Base-by-base conservation (phyloP, 2,888 invertebrate genomes). In the Euspilapteryx auroguttella region DNA sequence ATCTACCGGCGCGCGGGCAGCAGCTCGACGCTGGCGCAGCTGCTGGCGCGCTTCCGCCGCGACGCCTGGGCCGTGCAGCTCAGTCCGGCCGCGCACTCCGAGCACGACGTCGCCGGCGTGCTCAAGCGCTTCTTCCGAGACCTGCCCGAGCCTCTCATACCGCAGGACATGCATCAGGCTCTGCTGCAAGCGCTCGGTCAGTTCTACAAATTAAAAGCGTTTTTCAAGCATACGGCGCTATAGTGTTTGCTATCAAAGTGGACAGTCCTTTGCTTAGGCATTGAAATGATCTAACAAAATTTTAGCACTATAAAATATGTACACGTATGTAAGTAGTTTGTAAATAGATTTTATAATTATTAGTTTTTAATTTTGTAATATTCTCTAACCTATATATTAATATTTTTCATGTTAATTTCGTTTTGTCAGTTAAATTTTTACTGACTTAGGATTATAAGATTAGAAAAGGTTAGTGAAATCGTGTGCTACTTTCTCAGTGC, bases 101-200 rank as follows among this genome's bases (percentile, higher is more conserved):
- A 93, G 41, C 89, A 94, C 55, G 94, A 94, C 49, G 92, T 94
- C 9, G 88, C 93, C 3, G 90, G 88, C 21, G 89, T 87, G 1
- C 66, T 95, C 4, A 93, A 94, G 57, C 76, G 94, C 34, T 95
- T 94, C 65, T 87, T 95, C 55, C 78, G 94, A n/a, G 90, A 90
- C 42, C 69, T 95, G 28, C 89, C 91, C 0, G 91, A 93, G 44
- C 85, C 93, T 1, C 65, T 95, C 15, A 71, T 95, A 33, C 87
- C 89, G 1, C 77, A 81, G n/a, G 73, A 76, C 24, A 80, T 87
- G 28, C 84, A 89, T 38, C 78, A 79, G 31, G 81, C 81, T 40
- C 79, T 90, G 28, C 81, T 85, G 29, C 73, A 81, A 40, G 85
- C 86, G 14, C 79, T 86, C 38, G 78, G 87, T 87, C 56, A 41